A percentile compares a stretch with the other conserved stretches of the same genome.
These are phyloP conservation scores for Enteromius anoplus DNA, from an alignment of 2,797 vertebrate species.

Conservation along the genomic window DNA sequence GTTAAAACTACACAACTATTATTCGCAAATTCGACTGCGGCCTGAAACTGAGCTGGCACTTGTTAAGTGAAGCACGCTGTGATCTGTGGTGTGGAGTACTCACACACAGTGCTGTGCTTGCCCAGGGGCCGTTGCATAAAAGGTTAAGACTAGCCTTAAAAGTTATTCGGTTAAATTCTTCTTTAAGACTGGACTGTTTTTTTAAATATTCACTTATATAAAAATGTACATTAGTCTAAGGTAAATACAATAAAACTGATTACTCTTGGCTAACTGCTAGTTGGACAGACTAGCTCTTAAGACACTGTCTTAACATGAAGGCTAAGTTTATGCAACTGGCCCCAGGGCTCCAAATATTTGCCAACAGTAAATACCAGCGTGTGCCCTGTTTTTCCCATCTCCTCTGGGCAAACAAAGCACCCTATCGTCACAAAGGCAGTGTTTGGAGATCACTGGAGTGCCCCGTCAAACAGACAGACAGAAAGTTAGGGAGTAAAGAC, in stretches of 20 bases:
- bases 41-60: background rate
- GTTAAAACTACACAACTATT: slow-evolving; percentile 14
- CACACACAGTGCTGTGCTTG: slow-evolving; percentile 20
- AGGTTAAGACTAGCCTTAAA: too few species aligned
- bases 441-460: slow-evolving; percentile 57
- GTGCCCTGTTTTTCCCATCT: slow-evolving; percentile 68
- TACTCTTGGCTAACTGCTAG: too few species aligned
- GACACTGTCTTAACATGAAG: too few species aligned
- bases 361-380: slow-evolving; percentile 76
- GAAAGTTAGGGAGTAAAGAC: slow-evolving; percentile 1
- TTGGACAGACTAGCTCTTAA: too few species aligned
- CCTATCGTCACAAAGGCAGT: slow-evolving; percentile 62
- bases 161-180: too few species aligned
- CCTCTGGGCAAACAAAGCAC: slow-evolving; percentile 72
- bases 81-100: slow-evolving; percentile 6
- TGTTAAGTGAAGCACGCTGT: background rate
- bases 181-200: too few species aligned
- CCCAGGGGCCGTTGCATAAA: slow-evolving; percentile 39
- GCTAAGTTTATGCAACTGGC: too few species aligned
- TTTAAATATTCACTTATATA: too few species aligned
- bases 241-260: too few species aligned
- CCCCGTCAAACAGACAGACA: slow-evolving; percentile 66
- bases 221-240: too few species aligned
- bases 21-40: slow-evolving; percentile 1
- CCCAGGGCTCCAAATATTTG: slow-evolving; percentile 66